Evolutionary conservation across 64 coral and sea anemone genomes (phyloP).

Genomic region (Astreopora myriophthalma): DNA sequence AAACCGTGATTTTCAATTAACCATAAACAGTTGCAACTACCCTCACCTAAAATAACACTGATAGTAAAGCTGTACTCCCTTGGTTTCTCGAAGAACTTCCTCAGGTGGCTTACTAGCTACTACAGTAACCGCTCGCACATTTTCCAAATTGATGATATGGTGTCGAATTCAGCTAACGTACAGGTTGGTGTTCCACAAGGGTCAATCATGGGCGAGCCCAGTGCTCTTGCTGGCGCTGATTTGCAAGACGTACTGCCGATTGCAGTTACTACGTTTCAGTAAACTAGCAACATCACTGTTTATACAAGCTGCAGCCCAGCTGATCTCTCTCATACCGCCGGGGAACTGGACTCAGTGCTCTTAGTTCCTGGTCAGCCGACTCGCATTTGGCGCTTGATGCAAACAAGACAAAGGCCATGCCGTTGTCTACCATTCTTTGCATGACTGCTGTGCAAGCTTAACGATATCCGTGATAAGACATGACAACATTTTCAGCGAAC

Average conservation of each 20-base stretch:
- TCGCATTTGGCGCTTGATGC: constrained; percentile 36
- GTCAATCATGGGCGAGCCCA: constrained; percentile 66
- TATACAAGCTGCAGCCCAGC: constrained; percentile 21
- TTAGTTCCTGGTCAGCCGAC: constrained; percentile 35
- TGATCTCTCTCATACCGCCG: background rate
- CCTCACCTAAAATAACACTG: too few species aligned
- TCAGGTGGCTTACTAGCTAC: constrained; percentile 31
- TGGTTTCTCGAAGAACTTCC: constrained; percentile 63
- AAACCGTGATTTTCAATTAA: too few species aligned
- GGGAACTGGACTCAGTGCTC: background rate
- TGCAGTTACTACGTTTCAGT: constrained; percentile 33
- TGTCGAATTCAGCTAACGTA: background rate
- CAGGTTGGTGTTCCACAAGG: constrained; percentile 64
- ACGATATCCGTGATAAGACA: too few species aligned
- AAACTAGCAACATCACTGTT: constrained; percentile 52
- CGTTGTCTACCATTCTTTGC: background rate
- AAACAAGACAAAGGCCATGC: constrained; percentile 23
- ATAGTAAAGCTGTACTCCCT: constrained; percentile 28
- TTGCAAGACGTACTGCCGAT: constrained; percentile 30
- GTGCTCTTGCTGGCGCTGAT: constrained; percentile 69
- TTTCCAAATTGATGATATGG: constrained; percentile 49
- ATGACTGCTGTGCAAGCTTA: too few species aligned
- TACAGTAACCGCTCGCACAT: constrained; percentile 36
- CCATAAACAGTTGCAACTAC: too few species aligned
- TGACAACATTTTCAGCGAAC: too few species aligned